Percentiles rank a stretch among this genome's conserved stretches.
phyloP scores from a whole-genome alignment of 2,888 invertebrate genomes.

The Lepidocyrtoides sp. region DNA sequence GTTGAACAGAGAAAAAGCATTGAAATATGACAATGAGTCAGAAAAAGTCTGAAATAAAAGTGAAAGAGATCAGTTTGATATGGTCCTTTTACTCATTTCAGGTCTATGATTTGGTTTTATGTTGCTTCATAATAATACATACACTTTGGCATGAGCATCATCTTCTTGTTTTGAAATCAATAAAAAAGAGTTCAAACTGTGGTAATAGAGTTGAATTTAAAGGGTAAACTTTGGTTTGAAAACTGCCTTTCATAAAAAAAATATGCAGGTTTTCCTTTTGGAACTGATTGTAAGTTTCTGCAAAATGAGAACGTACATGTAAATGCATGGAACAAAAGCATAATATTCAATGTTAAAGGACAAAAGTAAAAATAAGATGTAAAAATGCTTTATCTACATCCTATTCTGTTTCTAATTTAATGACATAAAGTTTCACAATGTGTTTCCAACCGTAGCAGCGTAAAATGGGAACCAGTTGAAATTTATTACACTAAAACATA shows the following conservation, averaged over 20 bases:
- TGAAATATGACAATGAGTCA: slow-evolving; percentile 55
- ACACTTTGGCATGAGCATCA: slow-evolving; percentile 37
- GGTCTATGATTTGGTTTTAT: not conserved
- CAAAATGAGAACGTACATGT: not conserved
- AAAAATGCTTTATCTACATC: slow-evolving; percentile 46
- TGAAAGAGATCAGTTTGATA: slow-evolving; percentile 45
- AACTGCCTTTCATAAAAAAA: slow-evolving; percentile 36
- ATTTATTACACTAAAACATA: not conserved
- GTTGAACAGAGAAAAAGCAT: slow-evolving; percentile 50
- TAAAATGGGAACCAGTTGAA: slow-evolving; percentile 4
- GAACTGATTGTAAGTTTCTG: not conserved
- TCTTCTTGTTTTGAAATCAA: slow-evolving; percentile 7
- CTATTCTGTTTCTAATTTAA: slow-evolving; percentile 22
- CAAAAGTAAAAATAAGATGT: slow-evolving; percentile 63
- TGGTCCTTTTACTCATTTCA: not conserved
- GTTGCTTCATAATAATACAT: slow-evolving; percentile 35
- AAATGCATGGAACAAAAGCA: not conserved
- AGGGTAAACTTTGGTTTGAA: slow-evolving; percentile 42
- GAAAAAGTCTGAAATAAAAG: slow-evolving; percentile 44
- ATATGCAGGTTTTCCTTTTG: slow-evolving; percentile 4
- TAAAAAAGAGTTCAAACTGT: slow-evolving; percentile 27
- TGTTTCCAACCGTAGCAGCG: not conserved
- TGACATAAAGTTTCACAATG: slow-evolving; percentile 6
- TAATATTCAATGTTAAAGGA: not conserved
- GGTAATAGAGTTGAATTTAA: slow-evolving; percentile 37